phyloP scores from a whole-genome alignment of 2,888 invertebrate genomes.

The Lutraria lutraria region DNA sequence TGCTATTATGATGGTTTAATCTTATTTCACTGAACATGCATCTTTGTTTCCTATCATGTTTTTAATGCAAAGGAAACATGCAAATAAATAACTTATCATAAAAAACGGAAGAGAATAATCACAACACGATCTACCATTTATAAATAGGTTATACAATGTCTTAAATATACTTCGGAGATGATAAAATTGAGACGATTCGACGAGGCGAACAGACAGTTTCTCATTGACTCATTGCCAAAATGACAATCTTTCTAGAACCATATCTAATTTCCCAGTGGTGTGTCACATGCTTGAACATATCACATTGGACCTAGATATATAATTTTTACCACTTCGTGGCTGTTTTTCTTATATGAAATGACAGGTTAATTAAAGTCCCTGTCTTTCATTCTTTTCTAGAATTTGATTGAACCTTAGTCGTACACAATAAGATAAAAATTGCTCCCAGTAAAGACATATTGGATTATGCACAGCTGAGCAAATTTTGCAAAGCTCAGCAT shows the following conservation, averaged over 20 bases:
- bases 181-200: background rate
- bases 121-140: background rate
- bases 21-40: too few species aligned
- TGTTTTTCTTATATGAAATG: background rate
- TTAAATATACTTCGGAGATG: background rate
- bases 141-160: background rate
- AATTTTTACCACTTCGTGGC: constrained; percentile 21
- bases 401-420: background rate
- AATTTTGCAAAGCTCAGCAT: background rate
- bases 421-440: background rate
- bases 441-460: background rate
- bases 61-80: background rate
- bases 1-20: too few species aligned
- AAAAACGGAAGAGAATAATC: background rate
- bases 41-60: background rate
- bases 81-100: background rate
- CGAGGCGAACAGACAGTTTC: constrained; percentile 4
- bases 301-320: background rate
- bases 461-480: background rate
- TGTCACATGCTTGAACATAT: constrained; percentile 1
- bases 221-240: constrained; percentile 24
- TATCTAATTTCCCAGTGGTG: constrained; percentile 11
- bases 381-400: background rate
- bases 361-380: constrained; percentile 24
- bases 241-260: constrained; percentile 13